Base-by-base conservation (phyloP, 2,797 vertebrate genomes). In the Periophthalmus magnuspinnatus region DNA sequence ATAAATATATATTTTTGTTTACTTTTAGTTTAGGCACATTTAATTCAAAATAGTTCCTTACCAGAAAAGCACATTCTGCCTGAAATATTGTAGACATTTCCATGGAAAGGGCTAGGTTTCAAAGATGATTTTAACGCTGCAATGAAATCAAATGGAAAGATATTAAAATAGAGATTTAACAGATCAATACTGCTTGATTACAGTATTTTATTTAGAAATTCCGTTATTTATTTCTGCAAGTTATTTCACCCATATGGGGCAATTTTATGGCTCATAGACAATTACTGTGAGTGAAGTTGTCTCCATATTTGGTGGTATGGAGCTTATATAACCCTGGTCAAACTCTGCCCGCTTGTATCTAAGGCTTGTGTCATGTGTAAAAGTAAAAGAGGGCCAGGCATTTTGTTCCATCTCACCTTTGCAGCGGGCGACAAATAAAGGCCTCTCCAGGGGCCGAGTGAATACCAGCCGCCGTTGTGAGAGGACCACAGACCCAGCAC, bases 71-170 rank as follows among this genome's bases (percentile, higher is more conserved):
- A 63, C 67, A 98, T 94, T 94, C 93, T 96, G 66, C 97, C 97
- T 90, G 93, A 90, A 80, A 99, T 90, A 79, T 97, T 96, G 91
- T 98, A 99, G 67, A 98, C 89, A 76, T 99, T 99, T 89, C 96
- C 97, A 75, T 75, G 92, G 84, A 97, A 97, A n/a, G 96, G 95
- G 81, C 90, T 95, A 5, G 92, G 81, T 83, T 93, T 95, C 62
- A 97, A 90, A 32, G 95, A 93, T 0, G 95, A 92, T 80, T 95
- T 98, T 69, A 98, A 83, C 0, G 90, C 97, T 99, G 81, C 72
- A 72, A 66, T 79, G 74, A 45, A 63, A 68, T 64, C 33, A 56
- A 63, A 72, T 66, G 47, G 61, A 28, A 52, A 6, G 33, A 41
- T 19, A 47, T 62, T 19, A 21, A 55, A 47, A 22, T 38, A 60